Evolutionary conservation across 2,113 vertebrate genomes (phyloP).

Genomic region (Eulemur macaco): DNA sequence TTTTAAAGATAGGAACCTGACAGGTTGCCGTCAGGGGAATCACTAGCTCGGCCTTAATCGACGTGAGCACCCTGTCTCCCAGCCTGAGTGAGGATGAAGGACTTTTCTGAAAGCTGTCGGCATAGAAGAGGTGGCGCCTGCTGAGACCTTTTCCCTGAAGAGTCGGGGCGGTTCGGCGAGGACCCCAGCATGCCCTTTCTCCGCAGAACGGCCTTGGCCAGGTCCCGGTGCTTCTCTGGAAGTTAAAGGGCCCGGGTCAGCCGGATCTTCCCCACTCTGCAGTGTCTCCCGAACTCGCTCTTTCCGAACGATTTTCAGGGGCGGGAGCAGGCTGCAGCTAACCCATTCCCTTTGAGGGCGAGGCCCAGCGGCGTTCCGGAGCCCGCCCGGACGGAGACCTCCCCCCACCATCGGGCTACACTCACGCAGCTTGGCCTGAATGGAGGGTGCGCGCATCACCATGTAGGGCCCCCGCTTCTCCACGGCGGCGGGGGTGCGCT

Average conservation of each 20-base stretch:
- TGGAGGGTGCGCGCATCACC: constrained; percentile 89
- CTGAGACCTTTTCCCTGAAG: constrained; percentile 88
- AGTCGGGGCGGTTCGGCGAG: constrained; percentile 82
- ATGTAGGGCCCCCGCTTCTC: constrained; percentile 95
- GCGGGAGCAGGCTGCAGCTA: not conserved
- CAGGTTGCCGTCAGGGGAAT: not conserved
- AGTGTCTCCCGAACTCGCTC: not conserved
- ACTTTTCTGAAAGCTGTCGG: not conserved
- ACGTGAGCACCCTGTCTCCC: not conserved
- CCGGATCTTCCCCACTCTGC: not conserved
- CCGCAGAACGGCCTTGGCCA: constrained; percentile 91
- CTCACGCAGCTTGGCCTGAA: constrained; percentile 95
- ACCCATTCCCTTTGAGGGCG: not conserved
- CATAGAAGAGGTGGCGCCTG: not conserved
- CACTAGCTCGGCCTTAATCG: not conserved
- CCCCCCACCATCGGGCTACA: not conserved
- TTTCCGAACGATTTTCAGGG: not conserved
- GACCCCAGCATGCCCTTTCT: constrained; percentile 91
- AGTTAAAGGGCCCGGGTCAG: constrained; percentile 62
- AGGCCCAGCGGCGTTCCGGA: not conserved
- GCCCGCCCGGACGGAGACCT: not conserved
- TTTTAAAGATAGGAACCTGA: not conserved
- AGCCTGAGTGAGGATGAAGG: not conserved
- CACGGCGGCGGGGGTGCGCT: not conserved
- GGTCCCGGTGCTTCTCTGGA: constrained; percentile 93